A percentile compares a stretch with the other conserved stretches of the same genome.
phyloP scores from a whole-genome alignment of 2,888 invertebrate genomes.

The Aphodius sticticus region DNA sequence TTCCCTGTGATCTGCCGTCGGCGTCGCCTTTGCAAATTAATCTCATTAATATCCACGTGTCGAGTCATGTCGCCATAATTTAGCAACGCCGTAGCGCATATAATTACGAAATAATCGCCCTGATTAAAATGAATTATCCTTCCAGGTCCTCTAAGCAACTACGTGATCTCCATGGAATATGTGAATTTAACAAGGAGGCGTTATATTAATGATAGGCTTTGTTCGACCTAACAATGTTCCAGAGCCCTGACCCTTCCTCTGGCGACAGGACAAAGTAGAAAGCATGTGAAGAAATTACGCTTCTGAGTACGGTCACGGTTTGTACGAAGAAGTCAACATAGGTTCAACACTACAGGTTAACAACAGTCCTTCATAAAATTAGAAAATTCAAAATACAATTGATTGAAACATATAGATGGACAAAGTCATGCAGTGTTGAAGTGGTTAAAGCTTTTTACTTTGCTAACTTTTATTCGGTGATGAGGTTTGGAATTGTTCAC shows the following conservation, averaged over 20 bases:
- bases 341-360: too few relatives aligned
- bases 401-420: too few relatives aligned
- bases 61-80: not conserved
- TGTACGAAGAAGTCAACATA: too few relatives aligned
- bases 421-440: too few relatives aligned
- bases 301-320: too few relatives aligned
- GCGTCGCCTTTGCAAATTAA: not conserved
- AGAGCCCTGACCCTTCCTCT: not conserved
- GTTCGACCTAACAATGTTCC: not conserved
- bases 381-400: too few relatives aligned
- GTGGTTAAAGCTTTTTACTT: too few relatives aligned
- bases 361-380: too few relatives aligned
- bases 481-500: too few relatives aligned
- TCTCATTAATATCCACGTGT: slow-evolving; percentile 4
- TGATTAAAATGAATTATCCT: not conserved
- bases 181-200: not conserved
- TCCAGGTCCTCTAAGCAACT: not conserved
- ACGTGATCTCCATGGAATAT: not conserved
- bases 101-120: not conserved
- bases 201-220: not conserved
- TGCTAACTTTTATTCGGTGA: too few relatives aligned
- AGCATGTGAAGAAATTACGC: too few relatives aligned
- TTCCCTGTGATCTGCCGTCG: not conserved
- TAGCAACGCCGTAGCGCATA: not conserved
- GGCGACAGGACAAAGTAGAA: not conserved